phyloP scores from a whole-genome alignment of 2,888 invertebrate genomes.

The Hesperia comma region DNA sequence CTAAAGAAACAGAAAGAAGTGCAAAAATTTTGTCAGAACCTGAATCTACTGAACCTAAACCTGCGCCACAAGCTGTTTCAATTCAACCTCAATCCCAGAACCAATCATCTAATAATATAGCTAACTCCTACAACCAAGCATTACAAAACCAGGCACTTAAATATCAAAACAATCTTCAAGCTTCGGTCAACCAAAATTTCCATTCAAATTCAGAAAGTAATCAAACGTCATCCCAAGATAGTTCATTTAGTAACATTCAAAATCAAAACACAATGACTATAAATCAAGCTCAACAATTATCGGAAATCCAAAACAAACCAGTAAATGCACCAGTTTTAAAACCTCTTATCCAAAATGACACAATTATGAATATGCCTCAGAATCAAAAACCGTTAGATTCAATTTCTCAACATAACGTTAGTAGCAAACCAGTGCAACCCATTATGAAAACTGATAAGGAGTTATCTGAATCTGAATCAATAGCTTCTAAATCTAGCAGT shows the following conservation, averaged over 20 bases:
- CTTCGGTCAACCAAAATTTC: conserved; percentile 9
- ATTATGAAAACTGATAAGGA: conserved; percentile 71
- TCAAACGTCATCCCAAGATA: conserved; percentile 30
- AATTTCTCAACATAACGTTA: conserved; percentile 49
- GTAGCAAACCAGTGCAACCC: conserved; percentile 58
- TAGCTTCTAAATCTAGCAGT: conserved; percentile 64
- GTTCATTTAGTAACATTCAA: conserved; percentile 42
- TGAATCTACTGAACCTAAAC: conserved; percentile 52
- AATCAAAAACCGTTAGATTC: conserved; percentile 61
- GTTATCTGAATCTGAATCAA: conserved; percentile 65
- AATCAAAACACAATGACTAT: conserved; percentile 30
- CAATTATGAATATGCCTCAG: conserved; percentile 52
- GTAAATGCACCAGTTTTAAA: conserved; percentile 45
- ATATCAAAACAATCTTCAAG: conserved; percentile 36
- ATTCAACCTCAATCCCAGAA: conserved; percentile 26
- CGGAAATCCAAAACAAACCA: conserved; percentile 40
- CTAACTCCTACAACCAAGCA: conserved; percentile 39
- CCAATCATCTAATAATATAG: conserved; percentile 37
- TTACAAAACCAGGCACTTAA: conserved; percentile 42
- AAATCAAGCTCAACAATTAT: conserved; percentile 46
- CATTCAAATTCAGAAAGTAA: conserved; percentile 15
- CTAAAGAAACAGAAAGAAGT: conserved; percentile 55
- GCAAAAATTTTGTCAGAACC: conserved; percentile 50
- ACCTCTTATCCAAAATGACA: conserved; percentile 51
- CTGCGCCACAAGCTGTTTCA: conserved; percentile 42